Evolutionary conservation across 2,888 invertebrate genomes (phyloP).

Genomic region (Lasioglossum oenotherae): DNA sequence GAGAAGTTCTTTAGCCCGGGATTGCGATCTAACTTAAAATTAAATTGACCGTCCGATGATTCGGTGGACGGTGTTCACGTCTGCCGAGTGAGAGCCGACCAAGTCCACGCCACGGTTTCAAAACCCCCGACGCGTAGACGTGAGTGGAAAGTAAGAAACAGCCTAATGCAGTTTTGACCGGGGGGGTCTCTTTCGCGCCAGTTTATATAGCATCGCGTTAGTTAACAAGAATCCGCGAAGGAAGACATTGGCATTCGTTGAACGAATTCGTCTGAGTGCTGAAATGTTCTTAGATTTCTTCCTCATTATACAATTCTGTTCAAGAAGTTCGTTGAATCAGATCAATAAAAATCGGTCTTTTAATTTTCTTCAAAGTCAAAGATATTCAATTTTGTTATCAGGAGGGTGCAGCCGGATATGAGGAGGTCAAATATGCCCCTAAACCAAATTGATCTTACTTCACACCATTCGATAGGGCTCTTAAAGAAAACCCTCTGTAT

Average conservation of each 20-base stretch:
- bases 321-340: too few relatives aligned
- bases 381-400: too few relatives aligned
- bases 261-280: neutral
- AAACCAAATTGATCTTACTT: too few relatives aligned
- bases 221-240: neutral
- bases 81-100: neutral
- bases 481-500: too few relatives aligned
- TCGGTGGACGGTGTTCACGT: constrained; percentile 34
- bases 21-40: constrained; percentile 69
- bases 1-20: constrained; percentile 50
- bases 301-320: too few relatives aligned
- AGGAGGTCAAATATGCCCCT: too few relatives aligned
- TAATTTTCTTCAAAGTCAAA: too few relatives aligned
- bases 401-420: too few relatives aligned
- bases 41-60: constrained; percentile 69
- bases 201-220: constrained; percentile 16
- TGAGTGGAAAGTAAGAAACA: constrained; percentile 64
- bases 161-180: constrained; percentile 49
- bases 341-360: too few relatives aligned
- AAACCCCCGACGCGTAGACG: constrained; percentile 38
- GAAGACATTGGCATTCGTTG: neutral
- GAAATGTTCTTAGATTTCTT: too few relatives aligned
- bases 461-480: too few relatives aligned
- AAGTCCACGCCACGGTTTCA: neutral
- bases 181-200: neutral